phyloP scores from a whole-genome alignment of 2,113 vertebrate species.

The Solea solea region DNA sequence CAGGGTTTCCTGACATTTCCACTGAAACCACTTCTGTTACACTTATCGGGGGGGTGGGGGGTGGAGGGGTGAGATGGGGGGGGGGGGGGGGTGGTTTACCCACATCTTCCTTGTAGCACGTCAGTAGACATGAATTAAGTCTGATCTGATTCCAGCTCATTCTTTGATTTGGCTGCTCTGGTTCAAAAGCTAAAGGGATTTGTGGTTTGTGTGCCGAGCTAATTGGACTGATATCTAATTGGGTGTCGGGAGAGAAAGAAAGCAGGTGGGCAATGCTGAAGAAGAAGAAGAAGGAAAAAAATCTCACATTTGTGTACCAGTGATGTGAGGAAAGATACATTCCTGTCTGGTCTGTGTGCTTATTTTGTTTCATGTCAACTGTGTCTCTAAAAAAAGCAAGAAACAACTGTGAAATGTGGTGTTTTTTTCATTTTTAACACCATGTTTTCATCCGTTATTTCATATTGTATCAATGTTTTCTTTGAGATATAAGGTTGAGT shows the following conservation, averaged over 20 bases:
- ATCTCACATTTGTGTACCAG: constrained; percentile 34
- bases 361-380: neutral
- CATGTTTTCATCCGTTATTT: neutral
- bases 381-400: neutral
- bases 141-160: constrained; percentile 39
- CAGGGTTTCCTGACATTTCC: constrained; percentile 24
- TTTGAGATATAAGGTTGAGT: neutral
- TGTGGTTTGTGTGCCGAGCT: constrained; percentile 40
- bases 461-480: neutral
- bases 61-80: too few species aligned
- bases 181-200: constrained; percentile 49
- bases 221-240: constrained; percentile 61
- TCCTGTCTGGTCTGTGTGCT: constrained; percentile 1
- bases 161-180: constrained; percentile 56
- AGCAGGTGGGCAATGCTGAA: constrained; percentile 37
- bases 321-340: constrained; percentile 10
- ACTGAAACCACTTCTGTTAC: constrained; percentile 27
- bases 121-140: constrained; percentile 39
- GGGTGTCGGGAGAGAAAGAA: constrained; percentile 48
- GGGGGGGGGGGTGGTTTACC: too few species aligned
- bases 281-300: neutral
- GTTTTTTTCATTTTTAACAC: too few species aligned
- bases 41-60: neutral
- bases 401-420: neutral
- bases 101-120: constrained; percentile 3